Base-by-base conservation (phyloP, 2,797 vertebrate species). In the Lepus townsendii region DNA sequence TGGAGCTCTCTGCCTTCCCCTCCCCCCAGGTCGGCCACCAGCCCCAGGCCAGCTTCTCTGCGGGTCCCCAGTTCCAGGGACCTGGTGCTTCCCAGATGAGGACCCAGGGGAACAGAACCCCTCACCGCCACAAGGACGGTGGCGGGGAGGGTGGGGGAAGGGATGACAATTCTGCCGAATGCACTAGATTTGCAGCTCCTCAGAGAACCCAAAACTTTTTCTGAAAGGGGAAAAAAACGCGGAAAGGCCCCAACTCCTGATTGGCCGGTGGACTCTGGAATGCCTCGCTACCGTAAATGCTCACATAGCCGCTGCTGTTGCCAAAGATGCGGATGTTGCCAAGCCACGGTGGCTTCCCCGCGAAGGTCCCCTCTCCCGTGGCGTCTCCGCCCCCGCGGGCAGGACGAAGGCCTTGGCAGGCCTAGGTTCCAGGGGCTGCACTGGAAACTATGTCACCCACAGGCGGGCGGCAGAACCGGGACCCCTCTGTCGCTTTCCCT, bases 221-320 rank as follows among this genome's bases (percentile, higher is more conserved):
- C 84, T 93, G 72, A 88, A 94, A 91, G 87, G 80, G 26, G 65
- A 52, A 50, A 79, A 92, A 93, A 63, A 65, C 30, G 89, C 78
- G 88, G 90, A 62, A 89, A 93, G 95, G 26, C 77, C 91, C 93
- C 62, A 60, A 62, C n/a, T 95, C 87, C 82, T 82, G 92, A 96
- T 94, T 96, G 96, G 96, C 65, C 54, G 7, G 73, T 4, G 69
- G 65, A 27, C 82, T 72, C 91, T 80, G 96, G 96, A 97, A 96
- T 93, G 92, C 86, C 47, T 91, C 14, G 13, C 88, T 96, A 96
- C 97, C 94, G 75, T 96, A 97, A 88, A 90, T 96, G 82, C 85
- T 76, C 78, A 16, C 62, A 47, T 95, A 96, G 42, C 65, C 78
- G 93, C 82, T 69, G 78, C 82, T 14, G 19, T 38, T 38, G 50